Conservation (phyloP, 2,797 vertebrate species). For the Alosa sapidissima region DNA sequence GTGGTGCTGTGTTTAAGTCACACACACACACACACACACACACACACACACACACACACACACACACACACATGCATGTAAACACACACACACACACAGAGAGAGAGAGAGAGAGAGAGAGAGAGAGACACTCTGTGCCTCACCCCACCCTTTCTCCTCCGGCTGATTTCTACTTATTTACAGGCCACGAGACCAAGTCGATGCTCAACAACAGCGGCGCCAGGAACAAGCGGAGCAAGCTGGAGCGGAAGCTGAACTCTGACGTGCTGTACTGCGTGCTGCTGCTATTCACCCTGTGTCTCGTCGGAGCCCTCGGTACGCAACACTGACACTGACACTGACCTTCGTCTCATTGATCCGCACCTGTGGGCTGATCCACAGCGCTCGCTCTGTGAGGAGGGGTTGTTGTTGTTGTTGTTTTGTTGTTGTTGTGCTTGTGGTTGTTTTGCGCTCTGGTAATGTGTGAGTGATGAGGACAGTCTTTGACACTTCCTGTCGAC, state of each 20-base stretch:
- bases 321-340: not conserved
- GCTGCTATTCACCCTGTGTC: conserved; percentile 88
- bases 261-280: conserved; percentile 86
- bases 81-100: not conserved
- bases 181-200: conserved; percentile 93
- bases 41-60: not conserved
- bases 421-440: not conserved
- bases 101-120: not conserved
- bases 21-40: not conserved
- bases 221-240: conserved; percentile 91
- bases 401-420: not conserved
- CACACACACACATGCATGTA: not conserved
- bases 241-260: conserved; percentile 85
- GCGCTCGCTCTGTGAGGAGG: not conserved
- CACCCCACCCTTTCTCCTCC: not conserved
- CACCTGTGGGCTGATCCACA: not conserved
- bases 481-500: not conserved
- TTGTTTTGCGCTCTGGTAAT: not conserved
- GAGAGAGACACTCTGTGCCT: not conserved
- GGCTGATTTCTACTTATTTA: conserved; percentile 42
- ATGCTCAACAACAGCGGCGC: conserved; percentile 91
- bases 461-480: not conserved
- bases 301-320: conserved; percentile 86
- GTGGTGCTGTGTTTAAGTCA: not conserved
- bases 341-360: not conserved